A percentile compares a stretch with the other conserved stretches of the same genome.
phyloP scores from a whole-genome alignment of 1,140 invertebrate genomes.

The Conus ventricosus region DNA sequence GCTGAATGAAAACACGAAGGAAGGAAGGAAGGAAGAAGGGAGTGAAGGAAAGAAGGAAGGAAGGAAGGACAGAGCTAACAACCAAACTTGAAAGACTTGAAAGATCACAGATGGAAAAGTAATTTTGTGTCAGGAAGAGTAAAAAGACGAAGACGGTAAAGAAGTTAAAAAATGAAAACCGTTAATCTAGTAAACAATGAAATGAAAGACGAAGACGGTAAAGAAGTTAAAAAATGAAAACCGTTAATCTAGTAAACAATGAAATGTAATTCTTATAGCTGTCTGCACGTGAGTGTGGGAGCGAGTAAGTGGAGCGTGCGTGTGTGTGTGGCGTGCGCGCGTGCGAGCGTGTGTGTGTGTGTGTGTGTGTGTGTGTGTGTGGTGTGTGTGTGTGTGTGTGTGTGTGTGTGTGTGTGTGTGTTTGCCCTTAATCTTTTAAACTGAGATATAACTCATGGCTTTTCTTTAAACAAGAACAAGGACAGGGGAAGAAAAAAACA shows the following conservation, averaged over 20 bases:
- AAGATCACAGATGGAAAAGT: too few relatives aligned
- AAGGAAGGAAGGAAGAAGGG: neutral
- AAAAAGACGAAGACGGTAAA: too few relatives aligned
- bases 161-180: too few relatives aligned
- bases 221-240: too few relatives aligned
- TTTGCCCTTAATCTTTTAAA: neutral
- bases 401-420: neutral
- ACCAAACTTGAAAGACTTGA: too few relatives aligned
- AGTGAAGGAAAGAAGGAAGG: neutral
- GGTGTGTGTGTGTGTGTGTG: too few relatives aligned
- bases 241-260: too few relatives aligned
- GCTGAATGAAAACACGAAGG: conserved; percentile 3
- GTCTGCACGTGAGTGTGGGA: neutral
- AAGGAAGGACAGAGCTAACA: neutral
- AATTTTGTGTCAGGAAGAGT: too few relatives aligned
- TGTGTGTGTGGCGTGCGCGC: neutral
- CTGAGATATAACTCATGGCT: neutral
- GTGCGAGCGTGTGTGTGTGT: neutral
- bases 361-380: neutral
- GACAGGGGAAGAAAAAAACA: too few relatives aligned
- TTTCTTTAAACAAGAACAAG: too few relatives aligned
- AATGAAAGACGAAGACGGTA: too few relatives aligned
- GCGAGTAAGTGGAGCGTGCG: neutral
- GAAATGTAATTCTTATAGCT: neutral
- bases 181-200: too few relatives aligned